These are phyloP conservation scores for Gnathonemus longibarbis DNA, from an alignment of 2,113 vertebrate genomes.

Conservation along the genomic window DNA sequence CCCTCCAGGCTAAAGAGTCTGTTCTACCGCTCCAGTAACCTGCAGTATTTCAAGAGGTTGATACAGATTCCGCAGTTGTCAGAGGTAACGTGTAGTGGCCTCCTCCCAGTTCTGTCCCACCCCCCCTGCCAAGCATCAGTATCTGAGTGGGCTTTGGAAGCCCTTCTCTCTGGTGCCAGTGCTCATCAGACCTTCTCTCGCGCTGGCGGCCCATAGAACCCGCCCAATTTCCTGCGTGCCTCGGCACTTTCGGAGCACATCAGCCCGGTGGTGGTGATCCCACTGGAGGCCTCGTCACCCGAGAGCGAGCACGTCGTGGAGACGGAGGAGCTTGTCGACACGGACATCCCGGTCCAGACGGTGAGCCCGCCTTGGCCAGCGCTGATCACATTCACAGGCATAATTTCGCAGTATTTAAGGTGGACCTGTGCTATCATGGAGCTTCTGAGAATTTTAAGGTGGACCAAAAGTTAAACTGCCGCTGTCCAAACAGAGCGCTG, in stretches of 20 bases:
- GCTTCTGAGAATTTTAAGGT: neutral
- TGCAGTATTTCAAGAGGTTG: constrained; percentile 95
- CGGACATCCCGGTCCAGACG: constrained; percentile 70
- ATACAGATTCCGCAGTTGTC: constrained; percentile 97
- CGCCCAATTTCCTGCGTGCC: constrained; percentile 93
- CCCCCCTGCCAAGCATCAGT: neutral
- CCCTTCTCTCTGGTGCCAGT: too few relatives aligned
- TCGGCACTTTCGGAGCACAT: constrained; percentile 95
- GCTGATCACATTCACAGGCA: neutral
- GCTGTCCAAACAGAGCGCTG: constrained; percentile 58
- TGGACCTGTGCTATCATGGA: neutral
- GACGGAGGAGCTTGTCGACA: constrained; percentile 87
- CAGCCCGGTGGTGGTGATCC: constrained; percentile 95
- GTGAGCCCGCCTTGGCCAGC: constrained; percentile 36
- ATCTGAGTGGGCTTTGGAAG: neutral
- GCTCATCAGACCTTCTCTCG: neutral
- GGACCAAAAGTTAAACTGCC: too few relatives aligned
- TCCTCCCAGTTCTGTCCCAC: too few relatives aligned
- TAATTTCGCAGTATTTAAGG: neutral
- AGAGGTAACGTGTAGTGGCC: constrained; percentile 67
- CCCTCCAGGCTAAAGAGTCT: constrained; percentile 82
- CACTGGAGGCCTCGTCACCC: constrained; percentile 78
- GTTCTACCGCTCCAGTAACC: constrained; percentile 95
- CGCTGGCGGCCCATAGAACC: constrained; percentile 64
- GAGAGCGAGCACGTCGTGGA: constrained; percentile 83